Evolutionary conservation across 2,113 vertebrate genomes (phyloP), one percentile per base, ranked within the genome.

Genomic region (Sisor rabdophorus): DNA sequence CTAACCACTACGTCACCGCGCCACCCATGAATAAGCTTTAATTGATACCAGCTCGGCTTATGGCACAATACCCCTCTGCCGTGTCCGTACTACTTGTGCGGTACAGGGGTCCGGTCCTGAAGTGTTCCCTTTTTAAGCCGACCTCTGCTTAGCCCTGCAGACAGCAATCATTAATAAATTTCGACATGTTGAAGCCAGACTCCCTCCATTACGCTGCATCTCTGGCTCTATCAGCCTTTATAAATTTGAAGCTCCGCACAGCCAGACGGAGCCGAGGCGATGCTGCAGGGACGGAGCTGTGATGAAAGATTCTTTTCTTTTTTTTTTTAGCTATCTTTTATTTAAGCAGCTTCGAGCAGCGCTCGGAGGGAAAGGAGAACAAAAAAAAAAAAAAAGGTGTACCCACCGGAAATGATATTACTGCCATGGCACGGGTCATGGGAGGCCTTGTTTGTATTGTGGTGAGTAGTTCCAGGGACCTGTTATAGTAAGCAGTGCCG

Each of bases 251-350:
- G 58, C 70, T 82, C 52, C 8, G 53, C 32, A 69, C 30, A 59
- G 22, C 48, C 24, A 28, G 77, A 78, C 15, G 13, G 47, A 78
- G 73, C 69, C 16, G 56, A 80, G 55, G 67, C 60, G 50, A 32
- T 7, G 56, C 80, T 71, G 53, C 58, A 54, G 44, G 64, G 76
- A 73, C 26, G 22, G 54, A 19, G 55, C 32, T 24, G 65, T 52
- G 32, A 75, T 85, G 74, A 85, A 83, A 83, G 71, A 81, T 85
- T 78, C 17, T 81, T 83, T n/a, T n/a, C n/a, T n/a, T n/a, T 36
- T 36, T 44, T 77, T 81, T 85, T 79, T 71, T 26, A 71, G 16
- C 63, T 3, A 83, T 83, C 77, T 83, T 85, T 85, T 85, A 83
- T 85, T 85, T 81, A 81, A 78, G 65, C 60, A 53, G 63, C 74